A percentile compares a stretch with the other conserved stretches of the same genome.
Evolutionary conservation across 2,113 vertebrate species (phyloP).

Genomic region (Odontesthes bonariensis): DNA sequence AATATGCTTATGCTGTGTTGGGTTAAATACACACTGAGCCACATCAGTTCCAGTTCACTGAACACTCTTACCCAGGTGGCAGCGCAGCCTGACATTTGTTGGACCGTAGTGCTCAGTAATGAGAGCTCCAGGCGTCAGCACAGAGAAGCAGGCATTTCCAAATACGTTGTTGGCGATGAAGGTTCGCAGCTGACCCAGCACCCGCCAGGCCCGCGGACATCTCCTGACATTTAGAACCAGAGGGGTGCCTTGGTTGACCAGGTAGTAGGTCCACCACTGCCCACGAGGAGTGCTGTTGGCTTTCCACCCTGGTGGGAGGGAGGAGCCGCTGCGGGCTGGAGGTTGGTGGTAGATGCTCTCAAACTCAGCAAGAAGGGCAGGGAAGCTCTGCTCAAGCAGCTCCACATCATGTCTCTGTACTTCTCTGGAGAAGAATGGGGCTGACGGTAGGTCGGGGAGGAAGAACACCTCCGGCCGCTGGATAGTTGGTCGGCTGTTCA

Average conservation of each 20-base stretch:
- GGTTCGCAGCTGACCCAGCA: constrained; percentile 95
- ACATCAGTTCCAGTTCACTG: constrained; percentile 31
- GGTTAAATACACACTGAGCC: constrained; percentile 14
- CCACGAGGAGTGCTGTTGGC: constrained; percentile 92
- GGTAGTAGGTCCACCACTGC: constrained; percentile 96
- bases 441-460: constrained; percentile 92
- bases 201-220: constrained; percentile 95
- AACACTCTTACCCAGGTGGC: constrained; percentile 89
- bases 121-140: constrained; percentile 92
- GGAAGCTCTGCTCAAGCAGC: constrained; percentile 94
- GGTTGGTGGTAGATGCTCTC: constrained; percentile 92
- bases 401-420: constrained; percentile 97
- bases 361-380: constrained; percentile 93
- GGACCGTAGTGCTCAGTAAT: constrained; percentile 96
- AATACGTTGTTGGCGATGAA: constrained; percentile 98
- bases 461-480: constrained; percentile 98
- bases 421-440: constrained; percentile 94
- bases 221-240: constrained; percentile 93
- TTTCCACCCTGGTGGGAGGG: constrained; percentile 94
- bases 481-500: constrained; percentile 90
- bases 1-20: constrained; percentile 8
- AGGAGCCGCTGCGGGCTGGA: constrained; percentile 87
- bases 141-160: constrained; percentile 96
- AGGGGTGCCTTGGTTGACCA: constrained; percentile 95
- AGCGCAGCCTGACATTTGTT: constrained; percentile 96